Base-by-base conservation (phyloP, 2,888 invertebrate genomes). In the Lycia hirtaria region DNA sequence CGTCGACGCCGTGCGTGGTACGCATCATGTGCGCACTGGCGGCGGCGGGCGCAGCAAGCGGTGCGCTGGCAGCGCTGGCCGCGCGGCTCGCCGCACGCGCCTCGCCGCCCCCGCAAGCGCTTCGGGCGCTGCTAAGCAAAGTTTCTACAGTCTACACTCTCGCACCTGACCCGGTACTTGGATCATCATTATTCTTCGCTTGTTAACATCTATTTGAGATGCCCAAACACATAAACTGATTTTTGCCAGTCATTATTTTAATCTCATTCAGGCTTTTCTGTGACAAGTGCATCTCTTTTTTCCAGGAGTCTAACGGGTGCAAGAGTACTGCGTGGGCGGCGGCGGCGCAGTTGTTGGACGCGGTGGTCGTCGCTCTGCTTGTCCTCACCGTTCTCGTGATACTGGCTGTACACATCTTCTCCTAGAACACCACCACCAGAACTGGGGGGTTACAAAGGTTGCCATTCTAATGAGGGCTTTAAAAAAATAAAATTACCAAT, bases 301-400 rank as follows among this genome's bases (percentile, higher is more conserved):
- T 5, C 2, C 37, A 19, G 37, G 19, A 37, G 15, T 37, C 28
- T 28, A 60, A 64, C 58, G 74, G 60, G 52, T 61, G 30, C 14
- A 5, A 66, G 61, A 68, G 77, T 68, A 81, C 78, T 60, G 80
- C 81, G 69, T 85, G 87, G 85, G 77, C 76, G 59, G 82, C 83
- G 64, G 80, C 81, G 32, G 85, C 81, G 53, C 75, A 68, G 67
- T 73, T 88, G 59, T 69, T 83, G 60, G 86, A 88, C 78, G 67
- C 72, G 59, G 71, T 56, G 62, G 68, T 83, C 49, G 64, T 68
- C 43, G 60, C 68, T 30, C 60, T 68, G 55, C 48, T 79, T 26
- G 63, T 73, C 47, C 65, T 83, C 30, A 61, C 76, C 28, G 56
- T 80, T 47, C 48, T 75, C 41, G 65, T 80, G 60, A 64, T 75